Evolutionary conservation across 2,888 invertebrate genomes (phyloP), one percentile per base, ranked within the genome.

Genomic region (Ypsolopha scabrella): DNA sequence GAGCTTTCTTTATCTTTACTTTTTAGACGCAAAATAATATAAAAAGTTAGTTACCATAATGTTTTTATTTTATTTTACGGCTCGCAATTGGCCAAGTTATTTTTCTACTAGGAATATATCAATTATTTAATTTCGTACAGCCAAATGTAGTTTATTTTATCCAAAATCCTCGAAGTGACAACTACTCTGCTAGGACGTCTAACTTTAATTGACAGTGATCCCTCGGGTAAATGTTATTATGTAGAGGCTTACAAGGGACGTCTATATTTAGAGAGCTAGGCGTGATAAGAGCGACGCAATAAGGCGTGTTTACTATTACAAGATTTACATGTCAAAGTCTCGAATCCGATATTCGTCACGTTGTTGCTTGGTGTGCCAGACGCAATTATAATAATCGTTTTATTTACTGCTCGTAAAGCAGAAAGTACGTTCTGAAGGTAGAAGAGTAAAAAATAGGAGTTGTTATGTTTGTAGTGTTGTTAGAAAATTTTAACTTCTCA

Each of bases 161-260:
- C 24, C 24, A 24, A 24, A 24, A 24, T 24, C 24, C 24, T 24
- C 24, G 24, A 24, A 67, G 70, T 67, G 72, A 69, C 71, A 71
- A 72, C 67, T 63, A 64, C 57, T 62, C 67, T 63, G 57, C 57
- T 59, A 70, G 69, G 72, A 67, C 62, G 60, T 59, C 62, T 61
- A 70, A 75, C 63, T 74, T 75, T 70, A 76, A 77, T 74, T 73
- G 69, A 63, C 59, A 65, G 59, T 61, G 57, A 63, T 66, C 64
- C 65, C 57, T 35, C n/a, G 35, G 34, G 46, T 34, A 34, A 2
- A 35, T 35, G 35, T 34, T 34, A 7, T 46, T 11, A 35, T 35
- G 35, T 43, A 43, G 24, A 24, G 24, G 4, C 24, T 24, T 24
- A 43, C 24, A 34, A 34, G 35, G 34, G 46, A 46, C 35, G 14